Conservation (phyloP, 2,113 vertebrate species). For the Brachionichthys hirsutus region DNA sequence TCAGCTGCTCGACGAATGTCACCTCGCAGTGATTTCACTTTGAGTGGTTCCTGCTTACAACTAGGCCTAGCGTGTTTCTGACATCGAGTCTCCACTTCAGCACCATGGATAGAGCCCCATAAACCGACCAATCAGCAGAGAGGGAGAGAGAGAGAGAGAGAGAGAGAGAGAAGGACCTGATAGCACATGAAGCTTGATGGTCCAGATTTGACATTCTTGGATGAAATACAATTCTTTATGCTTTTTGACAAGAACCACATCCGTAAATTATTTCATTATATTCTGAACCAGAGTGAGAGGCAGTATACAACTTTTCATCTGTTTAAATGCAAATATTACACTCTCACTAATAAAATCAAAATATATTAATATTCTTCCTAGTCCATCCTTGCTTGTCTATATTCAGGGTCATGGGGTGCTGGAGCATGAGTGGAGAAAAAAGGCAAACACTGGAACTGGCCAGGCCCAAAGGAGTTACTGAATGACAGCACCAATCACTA, state of each 20-base stretch:
- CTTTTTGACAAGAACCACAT: no score
- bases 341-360: constrained; percentile 11
- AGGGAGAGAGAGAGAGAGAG: no score
- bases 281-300: no score
- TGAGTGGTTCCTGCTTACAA: constrained; percentile 10
- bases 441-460: constrained; percentile 45
- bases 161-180: background rate
- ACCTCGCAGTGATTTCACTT: constrained; percentile 38
- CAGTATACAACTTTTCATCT: background rate
- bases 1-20: constrained; percentile 15
- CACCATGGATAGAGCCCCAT: constrained; percentile 62
- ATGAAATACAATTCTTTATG: no score
- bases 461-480: constrained; percentile 45
- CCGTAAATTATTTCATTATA: no score
- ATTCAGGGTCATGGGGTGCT: constrained; percentile 52
- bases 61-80: constrained; percentile 4
- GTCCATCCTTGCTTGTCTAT: constrained; percentile 29
- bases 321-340: constrained; percentile 8
- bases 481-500: constrained; percentile 55
- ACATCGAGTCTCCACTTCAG: constrained; percentile 44
- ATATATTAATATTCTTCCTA: constrained; percentile 1
- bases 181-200: no score
- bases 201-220: no score
- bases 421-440: constrained; percentile 40
- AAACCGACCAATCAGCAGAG: no score